Evolutionary conservation across 2,113 vertebrate genomes (phyloP).

Genomic region (Pseudorhombus dupliciocellatus): DNA sequence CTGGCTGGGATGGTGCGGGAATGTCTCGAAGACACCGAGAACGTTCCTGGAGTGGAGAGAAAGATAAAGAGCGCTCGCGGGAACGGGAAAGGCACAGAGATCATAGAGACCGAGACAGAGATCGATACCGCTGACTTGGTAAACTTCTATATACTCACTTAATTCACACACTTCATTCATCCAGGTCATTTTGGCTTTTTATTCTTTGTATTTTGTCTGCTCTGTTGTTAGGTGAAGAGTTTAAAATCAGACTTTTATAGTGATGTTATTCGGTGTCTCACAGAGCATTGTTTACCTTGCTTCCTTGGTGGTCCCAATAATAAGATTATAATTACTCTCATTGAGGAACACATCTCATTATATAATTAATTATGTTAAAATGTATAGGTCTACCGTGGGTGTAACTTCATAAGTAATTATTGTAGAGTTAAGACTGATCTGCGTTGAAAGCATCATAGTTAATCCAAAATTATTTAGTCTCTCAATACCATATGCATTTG

Average conservation of each 20-base stretch:
- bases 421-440: neutral
- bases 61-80: slow-evolving; percentile 62
- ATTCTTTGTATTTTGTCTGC: neutral
- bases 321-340: neutral
- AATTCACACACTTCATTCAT: neutral
- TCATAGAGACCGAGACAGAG: slow-evolving; percentile 76
- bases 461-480: neutral
- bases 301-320: no score
- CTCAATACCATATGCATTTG: neutral
- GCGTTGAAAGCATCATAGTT: neutral
- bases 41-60: slow-evolving; percentile 70
- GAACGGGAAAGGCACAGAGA: slow-evolving; percentile 73
- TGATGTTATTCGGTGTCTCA: neutral
- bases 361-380: neutral
- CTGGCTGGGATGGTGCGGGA: slow-evolving; percentile 59
- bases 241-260: neutral
- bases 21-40: slow-evolving; percentile 69
- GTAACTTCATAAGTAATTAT: neutral
- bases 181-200: neutral
- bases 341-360: neutral
- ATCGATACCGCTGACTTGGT: slow-evolving; percentile 75
- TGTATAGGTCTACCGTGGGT: neutral
- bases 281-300: neutral
- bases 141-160: slow-evolving; percentile 5
- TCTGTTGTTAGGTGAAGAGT: no score